Base-by-base conservation (phyloP, 2,797 vertebrate genomes). In the Eidolon dupreanum region DNA sequence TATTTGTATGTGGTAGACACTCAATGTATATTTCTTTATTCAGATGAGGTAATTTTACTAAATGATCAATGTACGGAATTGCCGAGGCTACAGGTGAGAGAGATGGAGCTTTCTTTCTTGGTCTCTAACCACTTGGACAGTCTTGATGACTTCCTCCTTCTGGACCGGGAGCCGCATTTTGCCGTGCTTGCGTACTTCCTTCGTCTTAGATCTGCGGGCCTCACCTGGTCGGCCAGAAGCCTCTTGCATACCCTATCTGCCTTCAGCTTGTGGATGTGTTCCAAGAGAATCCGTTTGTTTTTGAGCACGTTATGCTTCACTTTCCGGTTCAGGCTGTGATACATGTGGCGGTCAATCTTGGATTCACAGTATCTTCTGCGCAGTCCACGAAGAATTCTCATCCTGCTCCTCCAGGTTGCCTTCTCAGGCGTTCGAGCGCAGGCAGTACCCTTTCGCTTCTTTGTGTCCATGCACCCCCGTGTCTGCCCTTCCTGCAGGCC, bases 221-320 rank as follows among this genome's bases (percentile, higher is more conserved):
- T 99, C 99, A 0, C 99, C 98, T 99, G 99, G 97, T 99, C 99
- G 10, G 99, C 97, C 98, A 99, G 97, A 57, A 99, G 99, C 99
- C 99, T 99, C 99, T 99, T 99, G 99, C 99, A 99, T 96, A 99
- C 99, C 95, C 99, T 99, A 97, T 99, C 99, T 1, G 99, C 99
- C 99, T 99, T 99, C 98, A 99, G 99, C 96, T 99, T 99, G 99
- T 99, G 99, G 97, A 99, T 99, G 98, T 99, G 99, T 97, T 99
- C 99, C 99, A 99, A 99, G 63, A 99, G 99, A 97, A 99, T 99
- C 68, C 99, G 98, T 98, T 99, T 99, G 98, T 99, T 99, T 98
- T 99, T 99, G 99, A 99, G 99, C 49, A 46, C 13, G 12, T 46
- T 46, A 46, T 12, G 12, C 12, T 46, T 13, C 95, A 99, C 99